Percentiles rank a stretch among this genome's conserved stretches.
phyloP scores from a whole-genome alignment of 2,113 vertebrate species.

The Dasypus novemcinctus region DNA sequence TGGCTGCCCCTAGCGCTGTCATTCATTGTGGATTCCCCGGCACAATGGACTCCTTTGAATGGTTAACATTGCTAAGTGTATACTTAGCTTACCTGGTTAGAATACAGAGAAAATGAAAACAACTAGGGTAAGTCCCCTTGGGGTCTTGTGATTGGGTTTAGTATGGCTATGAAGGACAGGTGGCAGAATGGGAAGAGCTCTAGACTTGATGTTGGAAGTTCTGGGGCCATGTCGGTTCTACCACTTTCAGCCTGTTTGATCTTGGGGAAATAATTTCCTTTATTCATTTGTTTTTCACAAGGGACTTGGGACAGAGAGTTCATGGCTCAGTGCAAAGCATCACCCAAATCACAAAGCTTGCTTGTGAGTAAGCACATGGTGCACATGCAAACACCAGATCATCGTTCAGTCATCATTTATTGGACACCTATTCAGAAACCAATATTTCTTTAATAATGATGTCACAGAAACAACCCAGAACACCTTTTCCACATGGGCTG shows the following conservation, averaged over 20 bases:
- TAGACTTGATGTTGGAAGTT: neutral
- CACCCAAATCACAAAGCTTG: neutral
- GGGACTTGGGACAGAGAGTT: neutral
- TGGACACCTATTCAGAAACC: neutral
- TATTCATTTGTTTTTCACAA: slow-evolving; percentile 5
- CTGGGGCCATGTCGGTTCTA: neutral
- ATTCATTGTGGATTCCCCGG: neutral
- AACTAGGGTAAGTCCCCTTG: neutral
- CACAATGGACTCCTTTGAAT: neutral
- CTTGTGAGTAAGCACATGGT: neutral
- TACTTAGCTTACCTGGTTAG: neutral
- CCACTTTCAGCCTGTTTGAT: neutral
- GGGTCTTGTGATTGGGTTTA: neutral
- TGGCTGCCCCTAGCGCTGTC: neutral
- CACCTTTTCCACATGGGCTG: neutral
- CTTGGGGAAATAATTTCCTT: slow-evolving; percentile 5
- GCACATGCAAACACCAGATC: neutral
- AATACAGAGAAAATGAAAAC: slow-evolving; percentile 17
- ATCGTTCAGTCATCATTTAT: neutral
- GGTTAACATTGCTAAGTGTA: neutral
- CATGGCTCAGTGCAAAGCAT: neutral
- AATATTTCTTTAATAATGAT: neutral
- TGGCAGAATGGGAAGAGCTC: neutral
- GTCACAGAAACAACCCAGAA: neutral
- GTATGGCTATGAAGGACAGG: neutral